A percentile compares a stretch with the other conserved stretches of the same genome.
Evolutionary conservation across 1,140 invertebrate species (phyloP).

Genomic region (Trichonephila inaurata): DNA sequence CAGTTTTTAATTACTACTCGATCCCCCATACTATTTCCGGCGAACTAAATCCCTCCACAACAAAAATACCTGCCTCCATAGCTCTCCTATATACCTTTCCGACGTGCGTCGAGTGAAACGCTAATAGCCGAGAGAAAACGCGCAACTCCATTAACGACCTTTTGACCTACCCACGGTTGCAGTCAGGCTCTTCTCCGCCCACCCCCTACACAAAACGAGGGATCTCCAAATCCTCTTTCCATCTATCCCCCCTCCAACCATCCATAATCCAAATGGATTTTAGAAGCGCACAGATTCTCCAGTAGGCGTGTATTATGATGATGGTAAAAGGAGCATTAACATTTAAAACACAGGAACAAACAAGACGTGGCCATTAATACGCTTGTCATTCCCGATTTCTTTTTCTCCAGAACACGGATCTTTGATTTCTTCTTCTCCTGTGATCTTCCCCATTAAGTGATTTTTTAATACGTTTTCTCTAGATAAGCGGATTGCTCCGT

Average conservation of each 20-base stretch:
- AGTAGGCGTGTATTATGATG: conserved; percentile 53
- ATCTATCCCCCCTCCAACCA: neutral
- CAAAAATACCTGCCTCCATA: conserved; percentile 67
- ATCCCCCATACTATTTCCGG: conserved; percentile 42
- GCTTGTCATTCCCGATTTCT: neutral
- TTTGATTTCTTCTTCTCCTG: neutral
- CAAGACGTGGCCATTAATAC: conserved; percentile 34
- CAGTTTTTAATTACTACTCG: neutral
- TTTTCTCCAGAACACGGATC: conserved; percentile 13
- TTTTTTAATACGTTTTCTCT: conserved; percentile 37
- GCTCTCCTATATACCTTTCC: conserved; percentile 53
- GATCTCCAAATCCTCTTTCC: conserved; percentile 57
- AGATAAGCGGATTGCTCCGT: neutral
- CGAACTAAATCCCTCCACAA: conserved; percentile 55
- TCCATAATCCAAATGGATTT: conserved; percentile 75
- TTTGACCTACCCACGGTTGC: conserved; percentile 61
- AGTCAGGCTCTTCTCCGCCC: conserved; percentile 37
- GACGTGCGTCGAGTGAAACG: neutral
- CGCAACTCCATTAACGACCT: conserved; percentile 76
- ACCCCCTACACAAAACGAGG: neutral
- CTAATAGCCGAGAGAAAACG: conserved; percentile 68
- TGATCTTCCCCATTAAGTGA: conserved; percentile 37
- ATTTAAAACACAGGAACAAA: conserved; percentile 68
- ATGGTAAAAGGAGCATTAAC: conserved; percentile 55
- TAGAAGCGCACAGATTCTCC: conserved; percentile 50